These are phyloP conservation scores for Zele albiditarsus DNA, from an alignment of 2,888 invertebrate genomes.

Conservation along the genomic window DNA sequence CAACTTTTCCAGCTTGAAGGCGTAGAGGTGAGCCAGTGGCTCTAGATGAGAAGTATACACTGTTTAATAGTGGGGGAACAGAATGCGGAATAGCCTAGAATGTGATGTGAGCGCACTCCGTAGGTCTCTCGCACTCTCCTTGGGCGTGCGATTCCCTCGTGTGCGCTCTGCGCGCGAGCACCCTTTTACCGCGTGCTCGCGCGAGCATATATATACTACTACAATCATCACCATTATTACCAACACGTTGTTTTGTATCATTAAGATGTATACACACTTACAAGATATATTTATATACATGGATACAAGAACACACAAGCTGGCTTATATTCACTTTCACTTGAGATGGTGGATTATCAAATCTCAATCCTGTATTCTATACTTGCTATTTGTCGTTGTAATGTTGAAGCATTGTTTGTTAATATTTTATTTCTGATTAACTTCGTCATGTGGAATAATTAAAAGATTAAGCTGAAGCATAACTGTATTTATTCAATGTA, in stretches of 20 bases:
- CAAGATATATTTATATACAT: too few species aligned
- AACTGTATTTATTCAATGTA: too few species aligned
- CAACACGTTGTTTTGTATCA: conserved; percentile 3
- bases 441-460: too few species aligned
- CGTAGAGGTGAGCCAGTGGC: conserved; percentile 66
- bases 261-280: not conserved
- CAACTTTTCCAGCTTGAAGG: conserved; percentile 48
- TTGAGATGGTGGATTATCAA: not conserved
- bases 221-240: not conserved
- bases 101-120: conserved; percentile 70
- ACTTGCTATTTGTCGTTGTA: too few species aligned
- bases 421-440: too few species aligned
- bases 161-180: conserved; percentile 21
- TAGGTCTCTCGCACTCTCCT: conserved; percentile 51
- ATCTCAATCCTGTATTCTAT: not conserved
- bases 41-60: conserved; percentile 55
- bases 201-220: too few species aligned
- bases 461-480: too few species aligned
- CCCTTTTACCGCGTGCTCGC: conserved; percentile 8
- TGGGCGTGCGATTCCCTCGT: conserved; percentile 43
- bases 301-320: not conserved
- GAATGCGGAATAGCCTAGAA: conserved; percentile 74
- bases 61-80: conserved; percentile 68
- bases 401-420: too few species aligned
- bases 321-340: conserved; percentile 3